Percentiles rank a stretch among this genome's conserved stretches.
phyloP scores from a whole-genome alignment of 2,888 invertebrate genomes.

The Eurytoma californica region DNA sequence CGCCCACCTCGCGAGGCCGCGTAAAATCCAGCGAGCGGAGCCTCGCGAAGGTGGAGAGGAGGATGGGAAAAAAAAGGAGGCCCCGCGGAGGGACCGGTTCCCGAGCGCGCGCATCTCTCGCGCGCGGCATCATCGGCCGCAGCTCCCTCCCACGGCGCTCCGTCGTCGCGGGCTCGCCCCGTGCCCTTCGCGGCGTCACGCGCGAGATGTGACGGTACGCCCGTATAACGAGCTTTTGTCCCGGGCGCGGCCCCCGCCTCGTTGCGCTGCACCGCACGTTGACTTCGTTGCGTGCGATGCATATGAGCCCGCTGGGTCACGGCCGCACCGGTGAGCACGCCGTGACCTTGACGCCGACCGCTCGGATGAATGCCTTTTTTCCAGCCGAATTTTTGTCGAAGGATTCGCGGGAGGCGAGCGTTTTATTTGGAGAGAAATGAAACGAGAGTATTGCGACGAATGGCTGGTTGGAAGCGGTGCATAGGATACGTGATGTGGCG shows the following conservation, averaged over 20 bases:
- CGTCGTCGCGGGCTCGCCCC: background rate
- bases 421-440: too few species aligned
- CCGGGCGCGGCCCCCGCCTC: background rate
- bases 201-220: background rate
- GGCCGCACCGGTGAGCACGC: background rate
- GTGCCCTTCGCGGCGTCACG: constrained; percentile 11
- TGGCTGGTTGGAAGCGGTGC: background rate
- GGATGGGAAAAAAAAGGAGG: background rate
- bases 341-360: too few species aligned
- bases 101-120: too few species aligned
- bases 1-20: too few species aligned
- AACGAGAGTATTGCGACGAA: background rate
- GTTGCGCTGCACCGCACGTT: constrained; percentile 18
- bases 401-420: too few species aligned
- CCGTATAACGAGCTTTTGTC: background rate
- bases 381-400: too few species aligned
- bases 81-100: constrained; percentile 16
- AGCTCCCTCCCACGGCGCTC: constrained; percentile 25
- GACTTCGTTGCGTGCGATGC: background rate
- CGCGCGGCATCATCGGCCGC: background rate
- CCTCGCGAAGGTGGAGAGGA: background rate
- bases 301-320: background rate
- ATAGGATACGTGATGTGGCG: background rate
- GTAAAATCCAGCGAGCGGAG: background rate
- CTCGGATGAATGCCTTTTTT: too few species aligned